Base-by-base conservation (phyloP, 1,140 invertebrate genomes). In the Dryas iulia region DNA sequence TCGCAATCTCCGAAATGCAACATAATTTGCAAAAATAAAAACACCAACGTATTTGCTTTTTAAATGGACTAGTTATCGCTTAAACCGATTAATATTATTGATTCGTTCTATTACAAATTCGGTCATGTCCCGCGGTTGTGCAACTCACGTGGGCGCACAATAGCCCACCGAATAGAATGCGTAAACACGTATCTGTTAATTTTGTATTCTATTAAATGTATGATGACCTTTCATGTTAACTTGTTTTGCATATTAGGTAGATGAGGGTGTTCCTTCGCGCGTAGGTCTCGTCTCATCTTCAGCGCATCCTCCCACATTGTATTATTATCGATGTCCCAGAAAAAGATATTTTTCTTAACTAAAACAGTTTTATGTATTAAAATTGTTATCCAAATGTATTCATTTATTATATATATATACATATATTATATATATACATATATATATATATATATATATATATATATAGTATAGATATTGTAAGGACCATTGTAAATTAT, bases 51-150 rank as follows among this genome's bases (percentile, higher is more conserved):
- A 3, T 31, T 25, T 11, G 24, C 26, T 7, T 35, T n/a, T 26
- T 28, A 18, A 14, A 18, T 11, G 12, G 7, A 1, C n/a, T 14
- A 61, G 24, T 26, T 47, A 47, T 61, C 35, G 59, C 11, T 52
- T 35, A 52, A 25, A 52, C 25, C 59, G 23, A 61, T 35, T 35
- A 35, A 35, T 35, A 35, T 61, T 28, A 61, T 52, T 47, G 59
- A 61, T 61, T 61, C 24, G 59, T 61, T 61, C 59, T 61, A 61
- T 18, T 61, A 47, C 2, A 35, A 59, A 39, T 61, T 61, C 35
- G 35, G 59, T 39, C 35, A 52, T 39, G 59, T 25, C 14, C 35
- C 35, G 59, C 33, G 5, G 7, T 61, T 47, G 35, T 26, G 59
- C 59, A 52, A 39, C 23, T 33, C 30, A 33, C 59, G 59, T 47